Evolutionary conservation across 2,113 vertebrate genomes (phyloP).

Genomic region (Pollimyrus isidori): DNA sequence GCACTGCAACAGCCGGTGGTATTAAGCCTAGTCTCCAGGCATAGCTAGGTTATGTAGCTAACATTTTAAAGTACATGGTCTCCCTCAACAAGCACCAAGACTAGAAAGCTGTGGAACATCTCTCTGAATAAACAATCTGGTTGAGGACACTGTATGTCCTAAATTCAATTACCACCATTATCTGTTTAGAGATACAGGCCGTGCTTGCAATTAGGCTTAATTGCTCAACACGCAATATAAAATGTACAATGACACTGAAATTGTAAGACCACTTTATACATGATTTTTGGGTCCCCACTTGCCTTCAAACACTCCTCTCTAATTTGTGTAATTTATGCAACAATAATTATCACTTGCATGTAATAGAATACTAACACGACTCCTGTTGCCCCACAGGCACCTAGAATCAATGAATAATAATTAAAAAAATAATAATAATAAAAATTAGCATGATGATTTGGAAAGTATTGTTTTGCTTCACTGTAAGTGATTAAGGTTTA

Average conservation of each 20-base stretch:
- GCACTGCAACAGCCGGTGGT: not conserved
- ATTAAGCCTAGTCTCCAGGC: not conserved
- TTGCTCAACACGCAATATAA: constrained; percentile 36
- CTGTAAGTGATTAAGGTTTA: not conserved
- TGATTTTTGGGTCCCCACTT: constrained; percentile 27
- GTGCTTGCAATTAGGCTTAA: constrained; percentile 58
- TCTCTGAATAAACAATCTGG: constrained; percentile 11
- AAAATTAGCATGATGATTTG: not conserved
- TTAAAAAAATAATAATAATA: constrained; percentile 7
- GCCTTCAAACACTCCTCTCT: constrained; percentile 32
- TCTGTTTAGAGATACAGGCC: constrained; percentile 11
- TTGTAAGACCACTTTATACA: not conserved
- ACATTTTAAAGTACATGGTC: not conserved
- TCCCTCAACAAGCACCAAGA: not conserved
- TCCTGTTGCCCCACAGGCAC: constrained; percentile 45
- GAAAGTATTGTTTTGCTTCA: not conserved
- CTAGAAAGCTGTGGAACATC: not conserved
- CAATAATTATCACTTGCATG: constrained; percentile 59
- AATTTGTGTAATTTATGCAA: constrained; percentile 61
- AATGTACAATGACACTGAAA: constrained; percentile 47
- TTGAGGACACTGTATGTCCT: not conserved
- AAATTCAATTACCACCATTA: constrained; percentile 4
- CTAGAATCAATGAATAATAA: constrained; percentile 44
- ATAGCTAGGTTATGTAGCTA: not conserved
- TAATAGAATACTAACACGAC: constrained; percentile 47